Conservation (phyloP, 2,113 vertebrate species). For the Melanerpes aurifrons region DNA sequence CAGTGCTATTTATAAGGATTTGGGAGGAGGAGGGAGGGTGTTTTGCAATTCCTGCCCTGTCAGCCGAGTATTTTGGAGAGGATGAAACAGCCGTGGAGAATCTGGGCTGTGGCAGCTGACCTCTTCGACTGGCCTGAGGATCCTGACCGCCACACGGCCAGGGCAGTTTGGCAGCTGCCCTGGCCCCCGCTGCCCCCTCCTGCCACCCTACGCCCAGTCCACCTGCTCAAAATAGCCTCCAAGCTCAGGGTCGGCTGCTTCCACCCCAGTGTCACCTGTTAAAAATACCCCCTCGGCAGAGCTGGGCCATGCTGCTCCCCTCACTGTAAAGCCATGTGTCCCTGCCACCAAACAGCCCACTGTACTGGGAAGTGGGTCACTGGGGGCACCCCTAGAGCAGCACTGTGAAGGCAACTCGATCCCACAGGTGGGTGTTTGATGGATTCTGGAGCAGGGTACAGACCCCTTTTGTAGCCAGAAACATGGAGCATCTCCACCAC, state of each 20-base stretch:
- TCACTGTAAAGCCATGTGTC: conserved; percentile 17
- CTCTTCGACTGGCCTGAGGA: conserved; percentile 26
- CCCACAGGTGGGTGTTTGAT: accelerated
- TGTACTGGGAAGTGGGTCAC: not conserved
- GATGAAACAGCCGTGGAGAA: conserved; percentile 79
- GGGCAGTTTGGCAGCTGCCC: conserved; percentile 27
- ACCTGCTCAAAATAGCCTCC: conserved; percentile 65
- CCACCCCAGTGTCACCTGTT: conserved; percentile 8
- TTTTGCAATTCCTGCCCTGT: conserved; percentile 68
- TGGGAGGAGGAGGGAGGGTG: conserved; percentile 44
- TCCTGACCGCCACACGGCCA: not conserved
- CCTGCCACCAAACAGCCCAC: not conserved
- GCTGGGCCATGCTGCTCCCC: not conserved
- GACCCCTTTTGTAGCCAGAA: not conserved
- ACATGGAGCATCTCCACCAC: accelerated
- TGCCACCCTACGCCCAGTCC: not conserved
- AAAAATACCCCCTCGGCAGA: conserved; percentile 14
- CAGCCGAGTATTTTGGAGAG: conserved; percentile 79
- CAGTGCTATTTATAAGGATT: conserved; percentile 73
- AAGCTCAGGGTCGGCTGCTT: conserved; percentile 32
- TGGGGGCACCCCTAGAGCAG: accelerated
- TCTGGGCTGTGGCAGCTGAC: conserved; percentile 72
- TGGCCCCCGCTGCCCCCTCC: not conserved
- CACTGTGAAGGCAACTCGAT: accelerated
- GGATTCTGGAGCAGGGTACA: accelerated